Evolutionary conservation across 2,888 invertebrate species (phyloP), one percentile per base, ranked within the genome.

Genomic region (Cephus spinipes): DNA sequence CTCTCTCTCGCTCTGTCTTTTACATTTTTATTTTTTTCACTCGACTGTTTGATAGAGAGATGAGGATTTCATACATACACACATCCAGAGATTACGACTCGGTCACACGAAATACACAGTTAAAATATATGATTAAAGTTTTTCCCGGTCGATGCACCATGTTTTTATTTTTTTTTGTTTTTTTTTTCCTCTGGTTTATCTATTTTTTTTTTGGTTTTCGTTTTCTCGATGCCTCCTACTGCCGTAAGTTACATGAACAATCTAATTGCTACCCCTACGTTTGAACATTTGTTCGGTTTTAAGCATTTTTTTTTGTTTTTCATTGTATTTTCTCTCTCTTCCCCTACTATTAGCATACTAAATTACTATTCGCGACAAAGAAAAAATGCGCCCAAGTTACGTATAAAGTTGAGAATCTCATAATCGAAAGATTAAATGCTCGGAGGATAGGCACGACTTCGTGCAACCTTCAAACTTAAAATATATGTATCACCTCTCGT

Each of bases 111-210:
- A 55, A 23, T 55, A 55, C 23, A 55, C 55, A 55, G 15, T 55
- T 55, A 55, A 55, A 55, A 55, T 23, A 55, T 74, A 77, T 74
- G 75, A 74, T 23, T 71, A 33, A 33, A 33, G 71, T 30, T 31
- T 71, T 31, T 31, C 33, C 33, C 33, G 33, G 31, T 32, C 71
- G 71, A 71, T 32, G 33, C 33, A 71, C 31, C 31, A 71, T 71
- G 11, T 30, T 32, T 33, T 71, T 77, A 35, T 69, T 34, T 35
- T 33, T n/a, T 33, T 68, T 40, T 69, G 23, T 69, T 6, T 40
- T 6, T 0, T 55, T 23, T 55, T 23, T 6, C 15, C 9, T 55
- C 55, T 55, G 55, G 23, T 68, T 69, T 33, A 55, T 34, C 35
- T 33, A 23, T 74, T 74, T 74, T 74, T 33, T 32, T 74, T 33